These are phyloP conservation scores for Halictus rubicundus DNA, from an alignment of 1,140 invertebrate species.

Conservation along the genomic window DNA sequence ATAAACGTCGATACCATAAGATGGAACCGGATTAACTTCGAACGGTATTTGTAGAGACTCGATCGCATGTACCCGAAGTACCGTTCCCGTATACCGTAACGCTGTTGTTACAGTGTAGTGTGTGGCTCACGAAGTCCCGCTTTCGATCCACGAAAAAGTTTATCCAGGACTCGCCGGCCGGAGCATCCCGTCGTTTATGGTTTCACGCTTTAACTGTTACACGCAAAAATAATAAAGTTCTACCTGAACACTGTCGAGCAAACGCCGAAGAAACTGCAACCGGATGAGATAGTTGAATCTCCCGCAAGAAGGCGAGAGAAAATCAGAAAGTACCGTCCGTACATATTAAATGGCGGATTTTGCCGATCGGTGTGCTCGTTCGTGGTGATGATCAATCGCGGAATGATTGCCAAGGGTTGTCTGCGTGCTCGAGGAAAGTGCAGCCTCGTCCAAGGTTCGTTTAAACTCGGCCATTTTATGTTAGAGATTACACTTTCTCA, in stretches of 20 bases:
- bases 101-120: conserved; percentile 32
- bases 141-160: conserved; percentile 37
- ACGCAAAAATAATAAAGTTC: conserved; percentile 16
- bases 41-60: conserved; percentile 48
- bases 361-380: no score
- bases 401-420: no score
- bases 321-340: no score
- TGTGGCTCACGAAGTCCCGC: conserved; percentile 44
- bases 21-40: conserved; percentile 49
- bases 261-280: not conserved
- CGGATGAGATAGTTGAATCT: not conserved
- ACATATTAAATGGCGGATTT: no score
- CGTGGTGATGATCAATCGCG: no score
- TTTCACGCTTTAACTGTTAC: conserved; percentile 23
- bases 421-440: no score
- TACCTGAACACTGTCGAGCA: not conserved
- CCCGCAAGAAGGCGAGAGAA: not conserved
- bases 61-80: conserved; percentile 38
- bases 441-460: no score
- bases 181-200: conserved; percentile 16
- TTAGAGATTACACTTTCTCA: no score
- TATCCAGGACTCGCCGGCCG: conserved; percentile 6
- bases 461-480: no score
- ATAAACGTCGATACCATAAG: conserved; percentile 31
- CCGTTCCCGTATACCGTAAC: conserved; percentile 46